These are phyloP conservation scores for Scytalopus superciliaris DNA, from an alignment of 2,113 vertebrate genomes.

Conservation along the genomic window DNA sequence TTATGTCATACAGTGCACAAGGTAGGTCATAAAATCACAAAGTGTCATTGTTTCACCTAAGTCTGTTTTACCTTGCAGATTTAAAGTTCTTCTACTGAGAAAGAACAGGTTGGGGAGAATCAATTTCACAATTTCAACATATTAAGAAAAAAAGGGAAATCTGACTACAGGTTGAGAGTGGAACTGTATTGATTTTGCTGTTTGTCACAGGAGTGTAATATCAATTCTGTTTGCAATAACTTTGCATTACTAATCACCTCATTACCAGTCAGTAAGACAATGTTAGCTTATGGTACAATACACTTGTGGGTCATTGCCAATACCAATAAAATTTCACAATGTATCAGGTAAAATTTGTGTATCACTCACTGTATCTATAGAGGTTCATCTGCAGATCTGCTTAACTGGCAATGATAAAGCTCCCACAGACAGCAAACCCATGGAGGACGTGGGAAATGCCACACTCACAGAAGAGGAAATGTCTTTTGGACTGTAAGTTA, in stretches of 20 bases:
- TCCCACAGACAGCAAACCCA: background rate
- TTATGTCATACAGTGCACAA: background rate
- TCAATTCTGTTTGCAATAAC: slow-evolving; percentile 49
- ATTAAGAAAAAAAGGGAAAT: background rate
- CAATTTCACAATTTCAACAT: background rate
- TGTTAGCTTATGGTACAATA: slow-evolving; percentile 29
- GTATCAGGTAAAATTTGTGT: background rate
- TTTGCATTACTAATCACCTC: slow-evolving; percentile 66
- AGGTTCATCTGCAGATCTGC: background rate
- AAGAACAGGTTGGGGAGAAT: background rate
- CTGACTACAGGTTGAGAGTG: background rate
- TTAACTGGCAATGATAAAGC: background rate
- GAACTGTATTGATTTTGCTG: background rate
- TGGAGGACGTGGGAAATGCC: background rate
- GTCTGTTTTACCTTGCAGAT: background rate
- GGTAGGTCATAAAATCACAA: background rate
- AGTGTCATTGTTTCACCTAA: background rate
- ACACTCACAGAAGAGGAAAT: background rate
- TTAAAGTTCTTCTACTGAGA: background rate
- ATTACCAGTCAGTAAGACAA: slow-evolving; percentile 50
- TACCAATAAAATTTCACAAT: background rate
- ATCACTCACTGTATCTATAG: background rate
- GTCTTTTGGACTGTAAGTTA: background rate
- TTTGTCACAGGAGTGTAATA: background rate
- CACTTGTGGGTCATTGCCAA: slow-evolving; percentile 41